Conservation (phyloP, 2,113 vertebrate genomes). For the Corynorhinus townsendii region DNA sequence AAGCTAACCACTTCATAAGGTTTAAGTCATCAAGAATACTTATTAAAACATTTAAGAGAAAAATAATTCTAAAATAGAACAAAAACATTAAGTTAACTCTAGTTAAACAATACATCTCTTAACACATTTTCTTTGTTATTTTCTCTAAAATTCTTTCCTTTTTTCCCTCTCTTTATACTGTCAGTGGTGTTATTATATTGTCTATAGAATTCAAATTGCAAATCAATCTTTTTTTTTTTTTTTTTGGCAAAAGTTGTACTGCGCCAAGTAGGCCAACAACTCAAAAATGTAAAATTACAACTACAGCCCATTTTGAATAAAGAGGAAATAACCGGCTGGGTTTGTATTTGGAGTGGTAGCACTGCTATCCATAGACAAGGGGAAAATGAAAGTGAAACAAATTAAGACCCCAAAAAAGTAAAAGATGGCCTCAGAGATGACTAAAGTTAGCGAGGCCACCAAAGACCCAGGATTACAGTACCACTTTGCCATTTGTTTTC, state of each 20-base stretch:
- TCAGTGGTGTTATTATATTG: neutral
- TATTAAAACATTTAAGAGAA: neutral
- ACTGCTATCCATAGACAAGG: neutral
- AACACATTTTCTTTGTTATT: neutral
- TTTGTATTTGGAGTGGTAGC: neutral
- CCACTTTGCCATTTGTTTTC: neutral
- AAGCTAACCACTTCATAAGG: neutral
- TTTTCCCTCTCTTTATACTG: neutral
- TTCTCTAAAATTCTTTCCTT: neutral
- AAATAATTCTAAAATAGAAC: neutral
- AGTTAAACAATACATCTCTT: neutral
- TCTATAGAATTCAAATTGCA: constrained; percentile 18
- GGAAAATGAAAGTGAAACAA: neutral
- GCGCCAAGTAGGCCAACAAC: neutral
- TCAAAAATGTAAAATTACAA: constrained; percentile 8
- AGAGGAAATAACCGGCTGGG: neutral
- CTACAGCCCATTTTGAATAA: neutral
- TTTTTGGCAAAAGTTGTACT: neutral
- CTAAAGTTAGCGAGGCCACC: neutral
- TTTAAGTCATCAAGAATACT: neutral
- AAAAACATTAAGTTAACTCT: neutral
- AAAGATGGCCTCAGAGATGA: neutral
- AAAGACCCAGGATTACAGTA: neutral
- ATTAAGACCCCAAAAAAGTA: neutral
- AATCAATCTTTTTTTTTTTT: neutral